Conservation (phyloP, 2,888 invertebrate species). For the Epirrhoe tristata region DNA sequence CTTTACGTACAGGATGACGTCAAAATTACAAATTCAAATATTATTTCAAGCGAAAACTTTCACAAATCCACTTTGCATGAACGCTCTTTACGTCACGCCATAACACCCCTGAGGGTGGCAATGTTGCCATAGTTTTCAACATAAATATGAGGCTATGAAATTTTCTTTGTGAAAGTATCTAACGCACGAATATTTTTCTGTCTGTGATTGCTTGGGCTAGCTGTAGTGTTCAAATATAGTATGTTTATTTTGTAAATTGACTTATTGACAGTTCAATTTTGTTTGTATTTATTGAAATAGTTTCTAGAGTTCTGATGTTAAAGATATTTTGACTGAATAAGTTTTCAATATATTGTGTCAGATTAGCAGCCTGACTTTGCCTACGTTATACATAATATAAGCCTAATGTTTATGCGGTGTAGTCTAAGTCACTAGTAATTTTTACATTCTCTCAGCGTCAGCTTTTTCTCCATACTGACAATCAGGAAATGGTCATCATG, state of each 20-base stretch:
- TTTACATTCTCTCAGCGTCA: too few relatives aligned
- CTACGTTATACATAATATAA: too few relatives aligned
- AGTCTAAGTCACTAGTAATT: too few relatives aligned
- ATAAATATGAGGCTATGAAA: constrained; percentile 42
- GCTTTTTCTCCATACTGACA: too few relatives aligned
- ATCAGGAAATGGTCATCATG: too few relatives aligned
- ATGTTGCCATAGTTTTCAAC: constrained; percentile 55
- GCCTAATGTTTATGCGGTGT: too few relatives aligned
- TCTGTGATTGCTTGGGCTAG: not conserved
- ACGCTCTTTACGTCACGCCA: constrained; percentile 69
- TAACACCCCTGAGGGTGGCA: constrained; percentile 51
- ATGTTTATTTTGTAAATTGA: not conserved
- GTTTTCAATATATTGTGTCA: too few relatives aligned
- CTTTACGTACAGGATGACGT: constrained; percentile 59
- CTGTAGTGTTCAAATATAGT: not conserved
- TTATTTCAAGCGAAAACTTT: constrained; percentile 77
- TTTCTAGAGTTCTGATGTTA: too few relatives aligned
- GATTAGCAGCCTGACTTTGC: too few relatives aligned
- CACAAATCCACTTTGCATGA: constrained; percentile 77
- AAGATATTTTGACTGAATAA: too few relatives aligned
- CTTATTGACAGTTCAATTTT: not conserved
- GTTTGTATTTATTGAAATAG: not conserved
- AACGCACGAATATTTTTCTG: not conserved
- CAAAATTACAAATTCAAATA: constrained; percentile 78
- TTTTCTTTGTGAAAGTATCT: constrained; percentile 14